A percentile compares a stretch with the other conserved stretches of the same genome.
phyloP scores from a whole-genome alignment of 53 echinoderm and acorn worm genomes.

The Patiria pectinifera region DNA sequence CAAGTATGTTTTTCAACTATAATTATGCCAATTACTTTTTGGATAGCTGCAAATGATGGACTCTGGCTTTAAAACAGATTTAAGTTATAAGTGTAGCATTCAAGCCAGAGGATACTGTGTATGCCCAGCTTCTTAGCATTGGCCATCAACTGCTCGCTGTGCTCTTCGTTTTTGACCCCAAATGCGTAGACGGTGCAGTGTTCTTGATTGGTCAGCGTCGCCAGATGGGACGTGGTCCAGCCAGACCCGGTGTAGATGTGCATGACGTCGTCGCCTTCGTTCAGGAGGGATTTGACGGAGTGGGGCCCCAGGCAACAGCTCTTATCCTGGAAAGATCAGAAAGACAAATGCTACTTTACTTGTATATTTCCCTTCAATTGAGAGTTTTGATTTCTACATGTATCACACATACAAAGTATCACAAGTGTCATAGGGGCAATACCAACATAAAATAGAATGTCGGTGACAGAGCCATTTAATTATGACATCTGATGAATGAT shows the following conservation, averaged over 20 bases:
- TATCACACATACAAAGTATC: too few species aligned
- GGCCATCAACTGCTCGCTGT: conserved; percentile 72
- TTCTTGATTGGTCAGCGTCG: conserved; percentile 81
- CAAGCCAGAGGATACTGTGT: conserved; percentile 86
- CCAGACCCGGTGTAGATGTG: conserved; percentile 88
- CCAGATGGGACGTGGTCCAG: conserved; percentile 89
- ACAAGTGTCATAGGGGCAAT: too few species aligned
- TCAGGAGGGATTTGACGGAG: conserved; percentile 85
- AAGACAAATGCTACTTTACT: not conserved
- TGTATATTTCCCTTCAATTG: too few species aligned
- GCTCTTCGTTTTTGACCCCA: conserved; percentile 79
- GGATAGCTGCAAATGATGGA: too few species aligned
- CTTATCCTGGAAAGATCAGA: conserved; percentile 70
- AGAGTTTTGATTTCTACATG: too few species aligned
- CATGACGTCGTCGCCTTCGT: conserved; percentile 94
- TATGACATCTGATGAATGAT: too few species aligned
- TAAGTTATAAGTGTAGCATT: not conserved
- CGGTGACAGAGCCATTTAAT: too few species aligned
- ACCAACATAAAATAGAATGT: too few species aligned
- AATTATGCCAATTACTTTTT: too few species aligned
- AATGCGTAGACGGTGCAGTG: conserved; percentile 83
- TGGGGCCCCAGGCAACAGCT: conserved; percentile 90
- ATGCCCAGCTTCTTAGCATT: conserved; percentile 75
- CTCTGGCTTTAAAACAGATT: too few species aligned
- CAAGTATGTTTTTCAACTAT: too few species aligned